Conservation (phyloP, 2,888 invertebrate species). For the Mesopsocus fuscifrons region DNA sequence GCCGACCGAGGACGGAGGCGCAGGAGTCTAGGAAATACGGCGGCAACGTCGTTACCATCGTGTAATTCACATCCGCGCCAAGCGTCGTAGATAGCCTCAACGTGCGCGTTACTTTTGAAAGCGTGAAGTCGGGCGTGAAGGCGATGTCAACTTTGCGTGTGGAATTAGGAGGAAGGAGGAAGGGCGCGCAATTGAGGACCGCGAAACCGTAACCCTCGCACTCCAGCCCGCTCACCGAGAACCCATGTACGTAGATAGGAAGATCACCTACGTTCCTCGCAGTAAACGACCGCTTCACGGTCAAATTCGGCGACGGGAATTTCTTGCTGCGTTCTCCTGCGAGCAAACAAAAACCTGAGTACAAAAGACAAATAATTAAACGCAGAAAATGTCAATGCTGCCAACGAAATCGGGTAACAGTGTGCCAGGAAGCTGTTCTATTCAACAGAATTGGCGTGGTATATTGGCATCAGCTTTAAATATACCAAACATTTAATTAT, state of each 20-base stretch:
- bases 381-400: too few relatives aligned
- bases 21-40: slow-evolving; percentile 46
- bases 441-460: too few relatives aligned
- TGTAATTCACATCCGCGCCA: slow-evolving; percentile 40
- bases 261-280: slow-evolving; percentile 83
- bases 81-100: slow-evolving; percentile 34
- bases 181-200: slow-evolving; percentile 52
- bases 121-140: slow-evolving; percentile 74
- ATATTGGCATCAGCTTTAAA: too few relatives aligned
- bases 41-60: slow-evolving; percentile 40
- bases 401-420: too few relatives aligned
- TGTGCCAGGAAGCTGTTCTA: too few relatives aligned
- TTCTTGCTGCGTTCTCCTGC: slow-evolving; percentile 23
- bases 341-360: slow-evolving; percentile 13
- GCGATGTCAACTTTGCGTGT: slow-evolving; percentile 61
- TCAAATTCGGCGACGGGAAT: slow-evolving; percentile 38
- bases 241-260: slow-evolving; percentile 51
- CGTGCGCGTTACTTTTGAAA: slow-evolving; percentile 47
- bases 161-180: slow-evolving; percentile 48
- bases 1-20: slow-evolving; percentile 45
- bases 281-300: slow-evolving; percentile 61
- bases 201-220: slow-evolving; percentile 69
- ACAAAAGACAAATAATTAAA: slow-evolving; percentile 1
- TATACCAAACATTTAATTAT: too few relatives aligned
- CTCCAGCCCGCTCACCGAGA: slow-evolving; percentile 40